Conservation (phyloP, 2,113 vertebrate species). For the Motacilla tschutschensis region DNA sequence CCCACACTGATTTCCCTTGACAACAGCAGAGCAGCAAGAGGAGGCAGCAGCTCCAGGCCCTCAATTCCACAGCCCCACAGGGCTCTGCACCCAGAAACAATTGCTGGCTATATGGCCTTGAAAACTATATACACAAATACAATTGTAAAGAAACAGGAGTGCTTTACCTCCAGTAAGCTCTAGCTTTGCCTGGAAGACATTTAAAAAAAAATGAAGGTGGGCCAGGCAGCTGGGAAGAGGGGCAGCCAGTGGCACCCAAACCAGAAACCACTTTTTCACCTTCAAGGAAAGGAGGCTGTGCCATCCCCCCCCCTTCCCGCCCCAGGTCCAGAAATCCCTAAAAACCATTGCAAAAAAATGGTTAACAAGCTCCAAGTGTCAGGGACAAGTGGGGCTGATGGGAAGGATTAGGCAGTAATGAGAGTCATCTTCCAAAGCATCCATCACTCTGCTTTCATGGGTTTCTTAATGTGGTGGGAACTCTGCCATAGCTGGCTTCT, state of each 20-base stretch:
- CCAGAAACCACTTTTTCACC: neutral
- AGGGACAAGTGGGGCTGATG: conserved; percentile 49
- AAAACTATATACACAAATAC: too few relatives aligned
- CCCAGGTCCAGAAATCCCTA: neutral
- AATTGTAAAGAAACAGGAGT: neutral
- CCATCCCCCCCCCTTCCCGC: too few relatives aligned
- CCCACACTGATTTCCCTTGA: neutral
- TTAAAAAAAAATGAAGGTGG: neutral
- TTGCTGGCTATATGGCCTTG: neutral
- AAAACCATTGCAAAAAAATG: conserved; percentile 21
- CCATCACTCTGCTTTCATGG: neutral
- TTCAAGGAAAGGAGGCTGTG: neutral
- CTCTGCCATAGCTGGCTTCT: conserved; percentile 33
- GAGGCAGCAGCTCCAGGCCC: neutral
- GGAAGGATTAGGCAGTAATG: conserved; percentile 55
- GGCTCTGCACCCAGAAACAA: neutral
- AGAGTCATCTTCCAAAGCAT: conserved; percentile 46
- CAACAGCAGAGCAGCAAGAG: neutral
- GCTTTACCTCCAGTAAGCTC: neutral
- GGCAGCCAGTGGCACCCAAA: neutral
- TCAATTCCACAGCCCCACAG: accelerated
- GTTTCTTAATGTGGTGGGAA: conserved; percentile 52
- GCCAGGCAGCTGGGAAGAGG: neutral
- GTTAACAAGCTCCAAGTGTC: conserved; percentile 25
- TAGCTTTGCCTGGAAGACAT: neutral